Conservation (phyloP, 2,113 vertebrate species). For the Clarias batrachus region DNA sequence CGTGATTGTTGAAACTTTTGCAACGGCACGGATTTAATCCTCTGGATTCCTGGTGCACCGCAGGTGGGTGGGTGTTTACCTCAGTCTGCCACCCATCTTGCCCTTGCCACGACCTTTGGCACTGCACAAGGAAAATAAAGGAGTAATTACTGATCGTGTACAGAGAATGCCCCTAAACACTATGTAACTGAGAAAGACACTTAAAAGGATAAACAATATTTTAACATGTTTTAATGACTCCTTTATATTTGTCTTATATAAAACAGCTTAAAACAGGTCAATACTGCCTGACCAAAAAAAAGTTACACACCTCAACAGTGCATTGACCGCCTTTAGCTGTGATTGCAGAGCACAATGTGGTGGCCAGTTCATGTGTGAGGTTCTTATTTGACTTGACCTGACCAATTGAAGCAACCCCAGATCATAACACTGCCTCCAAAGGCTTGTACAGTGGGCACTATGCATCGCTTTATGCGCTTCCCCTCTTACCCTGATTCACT, state of each 20-base stretch:
- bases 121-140: constrained; percentile 55
- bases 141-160: constrained; percentile 13
- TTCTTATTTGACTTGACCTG: too few species aligned
- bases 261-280: not conserved
- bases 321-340: too few species aligned
- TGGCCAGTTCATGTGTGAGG: too few species aligned
- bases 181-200: not conserved
- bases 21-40: constrained; percentile 6
- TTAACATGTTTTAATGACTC: not conserved
- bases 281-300: not conserved
- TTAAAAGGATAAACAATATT: not conserved
- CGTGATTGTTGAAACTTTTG: constrained; percentile 6
- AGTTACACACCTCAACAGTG: too few species aligned
- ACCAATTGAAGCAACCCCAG: too few species aligned
- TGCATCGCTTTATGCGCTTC: too few species aligned
- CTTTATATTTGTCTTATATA: not conserved
- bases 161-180: not conserved
- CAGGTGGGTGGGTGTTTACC: constrained; percentile 53
- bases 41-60: constrained; percentile 40
- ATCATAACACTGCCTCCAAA: too few species aligned
- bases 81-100: constrained; percentile 66
- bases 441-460: too few species aligned
- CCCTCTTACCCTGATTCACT: too few species aligned
- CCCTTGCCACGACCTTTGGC: constrained; percentile 73
- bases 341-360: too few species aligned